Percentiles rank a stretch among this genome's conserved stretches.
Conservation (phyloP, 2,113 vertebrate genomes). For the Spea multiplicata region DNA sequence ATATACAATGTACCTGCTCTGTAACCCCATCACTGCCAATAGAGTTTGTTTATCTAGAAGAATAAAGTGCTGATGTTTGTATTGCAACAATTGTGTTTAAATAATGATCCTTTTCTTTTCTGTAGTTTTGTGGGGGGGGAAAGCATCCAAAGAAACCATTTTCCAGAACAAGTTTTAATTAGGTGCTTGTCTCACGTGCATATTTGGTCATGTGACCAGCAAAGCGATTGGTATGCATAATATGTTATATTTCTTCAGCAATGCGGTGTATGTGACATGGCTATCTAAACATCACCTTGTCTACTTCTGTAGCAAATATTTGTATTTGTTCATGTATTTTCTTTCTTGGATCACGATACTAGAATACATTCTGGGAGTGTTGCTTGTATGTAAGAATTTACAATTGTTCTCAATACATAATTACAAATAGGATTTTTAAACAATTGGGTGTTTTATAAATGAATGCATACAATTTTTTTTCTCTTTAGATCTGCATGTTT, state of each 20-base stretch:
- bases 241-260: background rate
- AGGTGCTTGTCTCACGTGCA: background rate
- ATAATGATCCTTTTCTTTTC: background rate
- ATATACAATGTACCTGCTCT: background rate
- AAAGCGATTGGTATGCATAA: background rate
- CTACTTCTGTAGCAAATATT: background rate
- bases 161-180: conserved; percentile 6
- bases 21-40: background rate
- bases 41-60: too few relatives aligned
- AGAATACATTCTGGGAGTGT: too few relatives aligned
- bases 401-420: too few relatives aligned
- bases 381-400: too few relatives aligned
- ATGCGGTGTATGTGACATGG: background rate
- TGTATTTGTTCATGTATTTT: too few relatives aligned
- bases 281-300: background rate
- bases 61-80: too few relatives aligned
- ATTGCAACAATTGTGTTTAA: background rate
- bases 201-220: background rate
- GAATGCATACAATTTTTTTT: background rate
- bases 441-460: too few relatives aligned
- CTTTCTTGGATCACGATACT: too few relatives aligned
- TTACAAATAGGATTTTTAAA: too few relatives aligned
- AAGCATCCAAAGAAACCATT: background rate
- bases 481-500: background rate
- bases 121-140: too few relatives aligned